Percentiles rank a stretch among this genome's conserved stretches.
Evolutionary conservation across 2,797 vertebrate genomes (phyloP).

Genomic region (Xerus rutilus): DNA sequence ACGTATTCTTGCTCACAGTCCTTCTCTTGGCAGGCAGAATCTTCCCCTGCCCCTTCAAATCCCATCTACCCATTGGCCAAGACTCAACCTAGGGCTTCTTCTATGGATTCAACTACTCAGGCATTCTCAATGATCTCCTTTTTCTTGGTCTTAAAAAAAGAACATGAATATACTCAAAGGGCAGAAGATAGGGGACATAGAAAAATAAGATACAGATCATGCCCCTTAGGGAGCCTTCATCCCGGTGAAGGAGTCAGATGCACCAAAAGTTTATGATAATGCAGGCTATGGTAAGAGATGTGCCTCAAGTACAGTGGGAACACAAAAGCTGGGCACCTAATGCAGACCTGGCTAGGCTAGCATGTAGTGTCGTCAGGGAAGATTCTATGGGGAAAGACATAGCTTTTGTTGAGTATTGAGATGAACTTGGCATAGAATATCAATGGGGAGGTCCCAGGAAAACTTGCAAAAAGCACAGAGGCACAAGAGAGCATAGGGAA

Average conservation of each 20-base stretch:
- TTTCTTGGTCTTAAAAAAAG: background rate
- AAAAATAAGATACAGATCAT: background rate
- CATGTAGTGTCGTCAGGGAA: background rate
- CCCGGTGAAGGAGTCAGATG: background rate
- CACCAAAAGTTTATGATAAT: background rate
- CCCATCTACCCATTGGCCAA: background rate
- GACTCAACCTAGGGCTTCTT: background rate
- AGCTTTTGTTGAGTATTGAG: background rate
- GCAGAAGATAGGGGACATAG: background rate
- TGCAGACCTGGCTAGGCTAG: background rate
- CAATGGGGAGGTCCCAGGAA: background rate
- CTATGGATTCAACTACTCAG: background rate
- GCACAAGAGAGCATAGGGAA: background rate
- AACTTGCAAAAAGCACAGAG: background rate
- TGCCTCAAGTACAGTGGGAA: fast-evolving
- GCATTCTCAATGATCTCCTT: background rate
- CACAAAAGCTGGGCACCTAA: background rate
- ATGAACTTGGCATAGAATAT: background rate
- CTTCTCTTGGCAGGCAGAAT: background rate
- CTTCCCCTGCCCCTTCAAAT: background rate
- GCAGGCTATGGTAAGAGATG: background rate
- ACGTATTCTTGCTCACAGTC: background rate
- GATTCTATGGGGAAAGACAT: background rate
- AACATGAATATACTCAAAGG: background rate
- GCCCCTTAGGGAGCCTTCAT: background rate